Evolutionary conservation across 2,888 invertebrate species (phyloP), one percentile per base, ranked within the genome.

Genomic region (Drosophila quasianomalipes): DNA sequence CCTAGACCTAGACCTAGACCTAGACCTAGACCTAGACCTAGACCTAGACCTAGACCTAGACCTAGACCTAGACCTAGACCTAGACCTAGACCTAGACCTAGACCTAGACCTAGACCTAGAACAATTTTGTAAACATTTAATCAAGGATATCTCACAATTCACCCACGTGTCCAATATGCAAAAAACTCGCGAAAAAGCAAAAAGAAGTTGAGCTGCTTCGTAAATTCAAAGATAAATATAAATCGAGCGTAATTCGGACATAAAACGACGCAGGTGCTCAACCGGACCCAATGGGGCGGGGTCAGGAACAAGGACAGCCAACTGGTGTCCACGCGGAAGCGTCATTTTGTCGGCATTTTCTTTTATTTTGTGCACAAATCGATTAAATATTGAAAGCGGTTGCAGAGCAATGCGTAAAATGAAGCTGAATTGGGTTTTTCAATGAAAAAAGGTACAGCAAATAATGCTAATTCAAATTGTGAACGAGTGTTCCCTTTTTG

Each of bases 221-320:
- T 76, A 89, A 84, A 89, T 89, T 84, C 77, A 69, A 84, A 87
- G 82, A 91, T 87, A 84, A 86, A 87, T 85, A 87, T 87, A 87
- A 91, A 91, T 91, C 77, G 88, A 78, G 70, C 72, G 87, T 81
- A 83, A 86, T 86, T 84, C 74, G 72, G 74, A 74, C 76, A 85
- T 76, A 85, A 90, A 89, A 66, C 75, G 71, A 57, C 63, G 76
- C 83, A 76, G 78, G 74, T 78, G 70, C 73, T 62, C 75, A 60
- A 39, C 61, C 67, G 52, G 49, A 39, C 41, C 54, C 80, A 62
- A 61, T 53, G 63, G 60, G 9, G 47, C 22, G 16, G 7, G 26
- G 47, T 47, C 47, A 26, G 47, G 28, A 47, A 47, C 16, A 26
- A 9, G 26, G 26, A 37, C 30, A 54, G 52, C 59, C 81, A 76